These are phyloP conservation scores for Myopa tessellatipennis DNA, from an alignment of 2,888 invertebrate genomes.

Conservation along the genomic window DNA sequence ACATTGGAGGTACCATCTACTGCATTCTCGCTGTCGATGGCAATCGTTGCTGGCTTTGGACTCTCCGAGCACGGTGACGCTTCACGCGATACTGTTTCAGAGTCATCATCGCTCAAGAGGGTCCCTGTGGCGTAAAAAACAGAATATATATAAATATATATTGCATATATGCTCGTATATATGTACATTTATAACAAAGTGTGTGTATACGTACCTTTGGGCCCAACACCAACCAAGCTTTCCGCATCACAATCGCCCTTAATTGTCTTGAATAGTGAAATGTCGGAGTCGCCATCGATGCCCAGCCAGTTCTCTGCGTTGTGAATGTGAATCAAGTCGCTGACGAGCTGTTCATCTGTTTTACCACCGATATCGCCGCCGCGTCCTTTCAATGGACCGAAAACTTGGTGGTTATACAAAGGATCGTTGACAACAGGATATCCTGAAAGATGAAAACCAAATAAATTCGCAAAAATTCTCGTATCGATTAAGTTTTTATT, in stretches of 20 bases:
- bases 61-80: slow-evolving; percentile 79
- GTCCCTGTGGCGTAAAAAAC: slow-evolving; percentile 46
- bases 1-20: slow-evolving; percentile 61
- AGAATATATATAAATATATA: not conserved
- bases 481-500: no score
- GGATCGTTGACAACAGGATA: slow-evolving; percentile 98
- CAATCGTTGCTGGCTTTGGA: slow-evolving; percentile 60
- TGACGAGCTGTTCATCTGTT: slow-evolving; percentile 87
- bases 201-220: slow-evolving; percentile 32
- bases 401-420: slow-evolving; percentile 94
- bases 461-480: no score
- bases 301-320: slow-evolving; percentile 95
- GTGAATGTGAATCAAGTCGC: slow-evolving; percentile 90
- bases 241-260: slow-evolving; percentile 76
- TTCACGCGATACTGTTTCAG: slow-evolving; percentile 76
- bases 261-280: slow-evolving; percentile 81
- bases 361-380: slow-evolving; percentile 89
- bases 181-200: no score
- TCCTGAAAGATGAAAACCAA: slow-evolving; percentile 70
- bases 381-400: slow-evolving; percentile 93
- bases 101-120: slow-evolving; percentile 73
- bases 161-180: no score
- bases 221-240: slow-evolving; percentile 53
- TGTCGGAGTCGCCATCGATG: slow-evolving; percentile 87
- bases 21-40: slow-evolving; percentile 52